phyloP scores from a whole-genome alignment of 2,797 vertebrate species.

The Cebuella pygmaea region DNA sequence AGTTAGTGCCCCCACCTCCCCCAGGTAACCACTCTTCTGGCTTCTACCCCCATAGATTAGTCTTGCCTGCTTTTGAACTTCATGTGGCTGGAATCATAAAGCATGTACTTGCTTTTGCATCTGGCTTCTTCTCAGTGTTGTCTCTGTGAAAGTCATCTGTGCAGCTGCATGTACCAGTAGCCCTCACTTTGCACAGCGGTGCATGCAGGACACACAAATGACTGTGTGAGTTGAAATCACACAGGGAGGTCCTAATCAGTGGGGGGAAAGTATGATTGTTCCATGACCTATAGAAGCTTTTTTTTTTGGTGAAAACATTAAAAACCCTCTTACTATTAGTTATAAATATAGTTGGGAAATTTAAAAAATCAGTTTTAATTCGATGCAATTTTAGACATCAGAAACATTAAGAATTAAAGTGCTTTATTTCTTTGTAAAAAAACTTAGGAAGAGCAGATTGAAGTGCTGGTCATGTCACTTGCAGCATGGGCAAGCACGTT shows the following conservation, averaged over 20 bases:
- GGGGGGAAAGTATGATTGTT: neutral
- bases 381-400: neutral
- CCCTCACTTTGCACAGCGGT: fast-evolving
- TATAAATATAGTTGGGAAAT: neutral
- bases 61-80: neutral
- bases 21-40: neutral
- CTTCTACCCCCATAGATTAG: neutral
- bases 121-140: neutral
- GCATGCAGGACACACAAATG: neutral
- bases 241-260: neutral
- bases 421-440: neutral
- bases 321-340: neutral
- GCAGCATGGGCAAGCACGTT: neutral
- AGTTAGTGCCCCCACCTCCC: too few species aligned
- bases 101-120: neutral
- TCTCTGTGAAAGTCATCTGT: neutral
- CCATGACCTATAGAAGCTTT: neutral
- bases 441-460: neutral
- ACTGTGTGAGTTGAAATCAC: neutral
- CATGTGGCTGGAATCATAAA: neutral
- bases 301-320: neutral
- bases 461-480: neutral
- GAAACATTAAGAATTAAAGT: neutral
- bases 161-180: neutral
- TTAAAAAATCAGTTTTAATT: neutral